phyloP scores from a whole-genome alignment of 2,797 vertebrate genomes.

The Rhinoraja longicauda region DNA sequence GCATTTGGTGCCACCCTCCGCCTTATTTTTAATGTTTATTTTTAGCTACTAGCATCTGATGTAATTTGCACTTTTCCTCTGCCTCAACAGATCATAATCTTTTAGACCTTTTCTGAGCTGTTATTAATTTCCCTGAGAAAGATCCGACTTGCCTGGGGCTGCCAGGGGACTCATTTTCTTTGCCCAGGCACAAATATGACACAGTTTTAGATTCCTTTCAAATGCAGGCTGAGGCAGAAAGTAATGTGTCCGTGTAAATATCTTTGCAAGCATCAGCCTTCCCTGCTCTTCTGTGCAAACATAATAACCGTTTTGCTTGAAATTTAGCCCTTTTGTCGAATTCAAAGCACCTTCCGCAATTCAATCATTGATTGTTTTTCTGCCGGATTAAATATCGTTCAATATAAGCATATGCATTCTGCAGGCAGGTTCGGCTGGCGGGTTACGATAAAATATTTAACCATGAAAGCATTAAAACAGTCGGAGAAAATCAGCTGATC shows the following conservation, averaged over 20 bases:
- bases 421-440: constrained; percentile 42
- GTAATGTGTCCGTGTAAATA: constrained; percentile 47
- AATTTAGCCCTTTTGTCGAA: constrained; percentile 50
- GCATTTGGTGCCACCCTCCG: background rate
- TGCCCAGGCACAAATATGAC: constrained; percentile 47
- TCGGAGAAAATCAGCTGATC: constrained; percentile 51
- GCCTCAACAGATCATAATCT: constrained; percentile 21
- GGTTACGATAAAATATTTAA: constrained; percentile 47
- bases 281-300: constrained; percentile 52
- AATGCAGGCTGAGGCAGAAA: constrained; percentile 47
- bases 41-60: constrained; percentile 33
- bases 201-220: constrained; percentile 53
- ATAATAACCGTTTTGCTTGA: constrained; percentile 47
- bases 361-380: constrained; percentile 41
- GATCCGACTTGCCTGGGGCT: constrained; percentile 54
- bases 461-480: constrained; percentile 50
- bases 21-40: background rate
- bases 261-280: constrained; percentile 46
- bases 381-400: constrained; percentile 36
- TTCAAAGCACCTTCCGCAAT: constrained; percentile 47
- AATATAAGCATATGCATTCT: constrained; percentile 33
- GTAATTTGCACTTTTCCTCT: constrained; percentile 13
- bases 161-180: constrained; percentile 57
- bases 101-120: constrained; percentile 34
- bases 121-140: constrained; percentile 58